Conservation (phyloP, 2,797 vertebrate species). For the Calcarius lapponicus region DNA sequence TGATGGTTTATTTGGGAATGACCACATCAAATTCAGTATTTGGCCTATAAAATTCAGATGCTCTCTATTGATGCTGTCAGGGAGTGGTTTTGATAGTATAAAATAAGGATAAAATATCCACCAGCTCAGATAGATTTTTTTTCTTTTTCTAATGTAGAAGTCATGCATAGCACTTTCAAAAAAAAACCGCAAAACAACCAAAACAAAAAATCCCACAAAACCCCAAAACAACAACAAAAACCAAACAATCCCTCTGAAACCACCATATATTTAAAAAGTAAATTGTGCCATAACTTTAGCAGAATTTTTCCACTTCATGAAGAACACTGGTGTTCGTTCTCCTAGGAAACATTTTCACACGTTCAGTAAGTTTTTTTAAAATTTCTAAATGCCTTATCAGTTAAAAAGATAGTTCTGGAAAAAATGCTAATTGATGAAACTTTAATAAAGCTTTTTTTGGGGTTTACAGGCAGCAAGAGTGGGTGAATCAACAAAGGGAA, state of each 20-base stretch:
- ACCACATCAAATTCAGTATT: neutral
- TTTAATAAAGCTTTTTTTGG: conserved; percentile 55
- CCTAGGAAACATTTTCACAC: neutral
- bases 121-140: neutral
- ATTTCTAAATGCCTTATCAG: neutral
- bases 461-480: conserved; percentile 91
- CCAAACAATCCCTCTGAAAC: neutral
- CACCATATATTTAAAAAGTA: neutral
- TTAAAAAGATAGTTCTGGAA: conserved; percentile 5
- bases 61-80: neutral
- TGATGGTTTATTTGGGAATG: neutral
- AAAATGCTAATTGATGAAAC: conserved; percentile 43
- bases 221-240: neutral
- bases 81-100: neutral
- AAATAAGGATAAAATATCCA: neutral
- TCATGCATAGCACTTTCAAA: neutral
- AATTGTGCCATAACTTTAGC: neutral
- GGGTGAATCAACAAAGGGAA: conserved; percentile 98
- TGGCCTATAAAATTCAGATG: neutral
- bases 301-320: neutral
- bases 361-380: neutral
- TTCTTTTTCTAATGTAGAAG: neutral
- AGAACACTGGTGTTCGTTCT: neutral
- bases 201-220: neutral
- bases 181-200: neutral